Evolutionary conservation across 2,113 vertebrate species (phyloP).

Genomic region (Leuciscus idus): DNA sequence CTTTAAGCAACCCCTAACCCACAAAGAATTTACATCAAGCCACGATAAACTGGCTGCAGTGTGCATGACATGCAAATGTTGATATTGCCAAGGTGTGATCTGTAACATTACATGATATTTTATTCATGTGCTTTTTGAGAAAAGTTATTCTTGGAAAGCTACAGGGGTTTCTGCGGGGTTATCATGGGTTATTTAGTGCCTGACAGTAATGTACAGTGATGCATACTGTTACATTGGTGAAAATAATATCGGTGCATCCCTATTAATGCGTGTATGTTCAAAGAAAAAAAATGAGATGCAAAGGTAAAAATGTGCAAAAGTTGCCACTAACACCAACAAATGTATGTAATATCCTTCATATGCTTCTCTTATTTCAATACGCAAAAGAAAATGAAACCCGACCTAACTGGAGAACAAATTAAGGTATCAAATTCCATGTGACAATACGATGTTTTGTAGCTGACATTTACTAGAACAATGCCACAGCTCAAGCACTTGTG

Average conservation of each 20-base stretch:
- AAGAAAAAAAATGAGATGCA: neutral
- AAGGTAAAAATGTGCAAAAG: slow-evolving; percentile 24
- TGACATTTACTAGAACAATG: slow-evolving; percentile 23
- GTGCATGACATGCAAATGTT: slow-evolving; percentile 22
- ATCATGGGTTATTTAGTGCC: slow-evolving; percentile 1
- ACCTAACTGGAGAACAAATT: neutral
- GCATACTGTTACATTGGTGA: neutral
- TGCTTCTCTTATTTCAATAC: slow-evolving; percentile 11
- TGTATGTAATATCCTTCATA: neutral
- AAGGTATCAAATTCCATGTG: neutral
- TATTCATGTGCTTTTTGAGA: slow-evolving; percentile 52
- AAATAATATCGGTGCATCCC: neutral
- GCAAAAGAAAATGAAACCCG: slow-evolving; percentile 19
- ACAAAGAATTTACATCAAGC: slow-evolving; percentile 50
- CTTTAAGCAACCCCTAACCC: slow-evolving; percentile 34
- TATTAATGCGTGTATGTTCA: neutral
- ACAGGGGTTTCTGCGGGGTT: neutral
- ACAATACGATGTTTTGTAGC: neutral
- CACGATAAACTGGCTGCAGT: slow-evolving; percentile 29
- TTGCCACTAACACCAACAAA: neutral
- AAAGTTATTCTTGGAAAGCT: slow-evolving; percentile 45
- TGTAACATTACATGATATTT: slow-evolving; percentile 48
- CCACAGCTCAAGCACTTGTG: slow-evolving; percentile 62
- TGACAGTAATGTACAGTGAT: neutral
- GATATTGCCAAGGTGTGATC: slow-evolving; percentile 50